Conservation (phyloP, 2,888 invertebrate genomes). For the Drosophila macrospina region DNA sequence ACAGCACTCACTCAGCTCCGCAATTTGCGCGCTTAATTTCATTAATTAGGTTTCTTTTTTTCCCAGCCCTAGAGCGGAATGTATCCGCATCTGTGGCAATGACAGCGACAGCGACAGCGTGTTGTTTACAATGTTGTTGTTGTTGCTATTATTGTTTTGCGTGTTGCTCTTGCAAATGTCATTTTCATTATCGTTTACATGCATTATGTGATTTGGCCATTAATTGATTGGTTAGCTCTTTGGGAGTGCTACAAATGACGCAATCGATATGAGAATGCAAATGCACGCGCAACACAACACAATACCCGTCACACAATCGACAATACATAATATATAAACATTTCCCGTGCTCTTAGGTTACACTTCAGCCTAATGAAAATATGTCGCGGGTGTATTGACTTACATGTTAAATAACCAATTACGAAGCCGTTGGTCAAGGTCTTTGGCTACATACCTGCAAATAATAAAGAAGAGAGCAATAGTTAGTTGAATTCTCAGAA, state of each 20-base stretch:
- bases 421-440: constrained; percentile 39
- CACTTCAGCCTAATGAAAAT: constrained; percentile 52
- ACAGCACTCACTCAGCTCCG: constrained; percentile 9
- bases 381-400: constrained; percentile 57
- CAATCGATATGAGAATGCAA: constrained; percentile 45
- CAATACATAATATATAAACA: constrained; percentile 10
- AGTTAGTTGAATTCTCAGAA: constrained; percentile 3
- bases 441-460: constrained; percentile 55
- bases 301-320: neutral
- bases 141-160: constrained; percentile 24
- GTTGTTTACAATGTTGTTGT: constrained; percentile 12
- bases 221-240: constrained; percentile 71
- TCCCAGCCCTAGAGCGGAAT: constrained; percentile 22
- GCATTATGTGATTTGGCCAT: constrained; percentile 78
- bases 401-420: constrained; percentile 57
- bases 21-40: constrained; percentile 69
- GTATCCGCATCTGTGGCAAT: constrained; percentile 41
- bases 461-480: neutral
- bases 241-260: constrained; percentile 55
- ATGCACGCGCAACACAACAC: constrained; percentile 20
- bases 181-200: constrained; percentile 79
- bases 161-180: constrained; percentile 57
- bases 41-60: constrained; percentile 64
- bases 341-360: constrained; percentile 25
- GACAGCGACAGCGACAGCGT: constrained; percentile 5